Evolutionary conservation across 2,888 invertebrate species (phyloP).

Genomic region (Caenorhabditis panamensis): DNA sequence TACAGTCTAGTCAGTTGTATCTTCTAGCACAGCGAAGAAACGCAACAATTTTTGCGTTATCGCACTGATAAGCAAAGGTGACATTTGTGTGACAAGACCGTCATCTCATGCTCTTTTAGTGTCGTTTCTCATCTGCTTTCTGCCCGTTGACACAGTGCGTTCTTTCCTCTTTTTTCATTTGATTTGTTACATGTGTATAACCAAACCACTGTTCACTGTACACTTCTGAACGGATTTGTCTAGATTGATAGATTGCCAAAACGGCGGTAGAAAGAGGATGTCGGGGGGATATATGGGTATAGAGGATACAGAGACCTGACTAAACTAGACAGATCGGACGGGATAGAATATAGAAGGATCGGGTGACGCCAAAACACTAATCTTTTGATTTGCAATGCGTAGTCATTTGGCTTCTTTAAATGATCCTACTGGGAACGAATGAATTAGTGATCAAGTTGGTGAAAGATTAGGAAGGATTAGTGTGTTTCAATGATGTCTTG

Average conservation of each 20-base stretch:
- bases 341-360: neutral
- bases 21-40: conserved; percentile 10
- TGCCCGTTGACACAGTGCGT: neutral
- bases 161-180: neutral
- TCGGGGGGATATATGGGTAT: neutral
- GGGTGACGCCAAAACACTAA: neutral
- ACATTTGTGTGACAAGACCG: conserved; percentile 30
- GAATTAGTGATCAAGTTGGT: no score
- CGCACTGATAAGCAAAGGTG: conserved; percentile 15
- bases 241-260: neutral
- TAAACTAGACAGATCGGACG: conserved; percentile 30
- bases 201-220: neutral
- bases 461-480: neutral
- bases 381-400: conserved; percentile 21
- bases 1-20: conserved; percentile 46
- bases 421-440: no score
- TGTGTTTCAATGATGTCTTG: neutral
- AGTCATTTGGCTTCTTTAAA: neutral
- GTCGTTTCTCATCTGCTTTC: neutral
- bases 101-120: conserved; percentile 11
- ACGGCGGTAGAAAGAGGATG: no score
- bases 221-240: neutral
- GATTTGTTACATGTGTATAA: neutral
- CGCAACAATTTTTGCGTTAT: neutral
- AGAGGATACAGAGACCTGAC: neutral